Percentiles rank a stretch among this genome's conserved stretches.
Evolutionary conservation across 2,113 vertebrate genomes (phyloP).

Genomic region (Pituophis catenifer): DNA sequence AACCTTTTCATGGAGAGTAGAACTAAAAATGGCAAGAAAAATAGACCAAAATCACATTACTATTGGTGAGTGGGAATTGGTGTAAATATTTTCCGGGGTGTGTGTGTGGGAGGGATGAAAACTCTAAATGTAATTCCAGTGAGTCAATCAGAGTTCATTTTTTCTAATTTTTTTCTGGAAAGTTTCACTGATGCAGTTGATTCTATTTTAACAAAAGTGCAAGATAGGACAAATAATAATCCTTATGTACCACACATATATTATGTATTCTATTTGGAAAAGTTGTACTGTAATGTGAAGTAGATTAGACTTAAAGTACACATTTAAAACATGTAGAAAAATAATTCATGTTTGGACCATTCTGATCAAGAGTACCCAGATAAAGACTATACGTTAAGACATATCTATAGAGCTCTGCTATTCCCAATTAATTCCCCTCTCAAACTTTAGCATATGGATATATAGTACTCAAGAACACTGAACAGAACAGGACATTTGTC

Average conservation of each 20-base stretch:
- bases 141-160: neutral
- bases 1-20: neutral
- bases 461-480: neutral
- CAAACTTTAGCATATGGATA: neutral
- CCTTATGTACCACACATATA: neutral
- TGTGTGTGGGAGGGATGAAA: too few relatives aligned
- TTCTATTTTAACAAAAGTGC: neutral
- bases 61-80: neutral
- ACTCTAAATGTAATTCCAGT: neutral
- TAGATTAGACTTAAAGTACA: neutral
- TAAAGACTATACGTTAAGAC: neutral
- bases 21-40: neutral
- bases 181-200: neutral
- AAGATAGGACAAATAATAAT: neutral
- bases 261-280: neutral
- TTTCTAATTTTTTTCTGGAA: neutral
- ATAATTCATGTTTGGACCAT: neutral
- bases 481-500: neutral
- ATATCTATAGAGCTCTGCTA: neutral
- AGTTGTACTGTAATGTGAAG: neutral
- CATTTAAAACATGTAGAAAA: neutral
- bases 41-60: neutral
- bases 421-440: neutral
- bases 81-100: neutral
- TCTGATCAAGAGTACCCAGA: neutral